Evolutionary conservation across 2,888 invertebrate genomes (phyloP).

Genomic region (Tanytarsus gracilentus): DNA sequence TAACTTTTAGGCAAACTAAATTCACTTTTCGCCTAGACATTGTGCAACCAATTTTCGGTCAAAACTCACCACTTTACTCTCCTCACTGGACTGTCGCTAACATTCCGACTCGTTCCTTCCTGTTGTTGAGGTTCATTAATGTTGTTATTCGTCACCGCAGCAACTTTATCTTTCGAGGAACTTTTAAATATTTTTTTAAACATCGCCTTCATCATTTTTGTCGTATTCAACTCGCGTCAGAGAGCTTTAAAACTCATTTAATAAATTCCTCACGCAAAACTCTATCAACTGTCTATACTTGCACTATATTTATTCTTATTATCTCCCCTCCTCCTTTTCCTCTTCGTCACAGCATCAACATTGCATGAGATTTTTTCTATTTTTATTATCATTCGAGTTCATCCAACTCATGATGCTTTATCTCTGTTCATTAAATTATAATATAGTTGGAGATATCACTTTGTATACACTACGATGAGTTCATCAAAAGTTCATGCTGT

Average conservation of each 20-base stretch:
- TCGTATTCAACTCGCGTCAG: background rate
- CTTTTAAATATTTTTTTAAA: constrained; percentile 18
- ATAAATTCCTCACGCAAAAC: background rate
- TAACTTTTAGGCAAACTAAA: background rate
- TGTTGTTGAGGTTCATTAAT: constrained; percentile 9
- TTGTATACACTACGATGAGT: no score
- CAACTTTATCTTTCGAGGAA: constrained; percentile 20
- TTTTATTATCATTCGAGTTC: no score
- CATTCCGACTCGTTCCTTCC: background rate
- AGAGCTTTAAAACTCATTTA: background rate
- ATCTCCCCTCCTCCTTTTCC: background rate
- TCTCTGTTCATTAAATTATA: no score
- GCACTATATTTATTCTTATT: background rate
- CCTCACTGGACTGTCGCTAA: constrained; percentile 2
- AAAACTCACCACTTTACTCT: constrained; percentile 15
- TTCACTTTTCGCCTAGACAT: background rate
- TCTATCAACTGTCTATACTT: background rate
- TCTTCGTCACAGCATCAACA: constrained; percentile 12
- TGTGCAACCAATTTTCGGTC: background rate
- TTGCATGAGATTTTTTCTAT: background rate
- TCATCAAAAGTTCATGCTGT: no score
- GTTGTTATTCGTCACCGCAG: background rate
- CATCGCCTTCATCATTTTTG: constrained; percentile 17
- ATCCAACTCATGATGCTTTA: no score
- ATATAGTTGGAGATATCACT: no score